These are phyloP conservation scores for Enteromius argenteus DNA, from an alignment of 2,797 vertebrate genomes.

Conservation along the genomic window DNA sequence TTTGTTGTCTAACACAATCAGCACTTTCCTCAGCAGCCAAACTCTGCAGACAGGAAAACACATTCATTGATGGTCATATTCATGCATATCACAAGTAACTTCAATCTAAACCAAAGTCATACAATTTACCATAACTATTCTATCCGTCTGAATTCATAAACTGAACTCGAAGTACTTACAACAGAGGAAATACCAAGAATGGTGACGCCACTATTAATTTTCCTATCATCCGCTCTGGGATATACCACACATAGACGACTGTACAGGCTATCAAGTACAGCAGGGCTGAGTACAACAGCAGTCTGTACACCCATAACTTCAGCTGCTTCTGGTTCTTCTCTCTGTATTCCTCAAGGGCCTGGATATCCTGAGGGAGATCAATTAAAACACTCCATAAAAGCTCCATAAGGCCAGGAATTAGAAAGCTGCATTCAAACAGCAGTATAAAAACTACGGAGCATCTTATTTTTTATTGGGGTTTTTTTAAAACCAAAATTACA, in stretches of 20 bases:
- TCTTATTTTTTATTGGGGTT: too few species aligned
- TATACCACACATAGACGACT: constrained; percentile 93
- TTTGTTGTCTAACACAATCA: constrained; percentile 90
- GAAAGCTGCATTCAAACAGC: neutral
- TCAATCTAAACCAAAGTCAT: neutral
- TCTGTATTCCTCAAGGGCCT: constrained; percentile 89
- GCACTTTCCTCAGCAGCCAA: constrained; percentile 89
- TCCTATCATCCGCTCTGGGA: constrained; percentile 90
- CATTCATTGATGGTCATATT: neutral
- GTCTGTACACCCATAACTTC: constrained; percentile 91
- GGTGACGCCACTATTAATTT: constrained; percentile 87
- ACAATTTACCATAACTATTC: neutral
- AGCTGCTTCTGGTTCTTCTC: constrained; percentile 93
- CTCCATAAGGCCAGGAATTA: neutral
- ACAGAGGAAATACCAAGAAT: constrained; percentile 90
- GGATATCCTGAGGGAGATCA: constrained; percentile 83
- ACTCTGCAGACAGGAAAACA: constrained; percentile 79
- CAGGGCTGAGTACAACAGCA: constrained; percentile 90
- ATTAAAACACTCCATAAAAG: neutral
- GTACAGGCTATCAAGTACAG: constrained; percentile 87
- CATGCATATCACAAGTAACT: neutral
- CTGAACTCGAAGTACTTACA: constrained; percentile 85
- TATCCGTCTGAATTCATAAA: neutral
- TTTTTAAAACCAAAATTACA: neutral
- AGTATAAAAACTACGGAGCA: too few species aligned